Evolutionary conservation across 2,888 invertebrate genomes (phyloP).

Genomic region (Empis stercorea): DNA sequence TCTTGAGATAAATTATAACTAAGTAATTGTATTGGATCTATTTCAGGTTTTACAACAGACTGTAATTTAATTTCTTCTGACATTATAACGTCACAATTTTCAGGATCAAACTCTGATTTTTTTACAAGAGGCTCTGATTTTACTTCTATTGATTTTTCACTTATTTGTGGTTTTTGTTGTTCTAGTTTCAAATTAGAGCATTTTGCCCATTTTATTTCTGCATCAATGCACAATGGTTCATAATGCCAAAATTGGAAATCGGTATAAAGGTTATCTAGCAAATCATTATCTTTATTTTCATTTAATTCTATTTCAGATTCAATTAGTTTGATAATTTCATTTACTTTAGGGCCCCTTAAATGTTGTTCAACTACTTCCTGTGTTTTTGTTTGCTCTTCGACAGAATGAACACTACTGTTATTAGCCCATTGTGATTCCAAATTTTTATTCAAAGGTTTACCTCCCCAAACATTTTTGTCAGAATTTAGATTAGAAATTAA

Average conservation of each 20-base stretch:
- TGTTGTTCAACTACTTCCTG: no score
- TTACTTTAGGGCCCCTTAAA: no score
- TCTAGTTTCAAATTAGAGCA: conserved; percentile 41
- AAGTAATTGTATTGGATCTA: not conserved
- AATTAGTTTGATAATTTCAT: not conserved
- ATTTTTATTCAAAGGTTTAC: not conserved
- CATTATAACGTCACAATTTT: not conserved
- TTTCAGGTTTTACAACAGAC: not conserved
- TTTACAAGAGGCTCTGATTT: not conserved
- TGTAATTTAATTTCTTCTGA: not conserved
- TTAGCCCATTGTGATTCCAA: no score
- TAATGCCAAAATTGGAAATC: conserved; percentile 43
- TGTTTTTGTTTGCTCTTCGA: no score
- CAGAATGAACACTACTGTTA: no score
- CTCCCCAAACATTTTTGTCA: not conserved
- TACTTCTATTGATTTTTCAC: not conserved
- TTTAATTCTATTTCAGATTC: not conserved
- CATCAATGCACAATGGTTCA: conserved; percentile 50
- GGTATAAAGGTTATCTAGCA: not conserved
- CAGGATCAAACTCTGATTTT: not conserved
- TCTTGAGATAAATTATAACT: conserved; percentile 33
- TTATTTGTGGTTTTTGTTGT: conserved; percentile 22
- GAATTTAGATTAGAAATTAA: conserved; percentile 15
- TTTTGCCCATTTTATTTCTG: conserved; percentile 43
- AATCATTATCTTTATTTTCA: not conserved